Percentiles rank a stretch among this genome's conserved stretches.
Evolutionary conservation across 2,113 vertebrate species (phyloP).

Genomic region (Pachyramphus minor): DNA sequence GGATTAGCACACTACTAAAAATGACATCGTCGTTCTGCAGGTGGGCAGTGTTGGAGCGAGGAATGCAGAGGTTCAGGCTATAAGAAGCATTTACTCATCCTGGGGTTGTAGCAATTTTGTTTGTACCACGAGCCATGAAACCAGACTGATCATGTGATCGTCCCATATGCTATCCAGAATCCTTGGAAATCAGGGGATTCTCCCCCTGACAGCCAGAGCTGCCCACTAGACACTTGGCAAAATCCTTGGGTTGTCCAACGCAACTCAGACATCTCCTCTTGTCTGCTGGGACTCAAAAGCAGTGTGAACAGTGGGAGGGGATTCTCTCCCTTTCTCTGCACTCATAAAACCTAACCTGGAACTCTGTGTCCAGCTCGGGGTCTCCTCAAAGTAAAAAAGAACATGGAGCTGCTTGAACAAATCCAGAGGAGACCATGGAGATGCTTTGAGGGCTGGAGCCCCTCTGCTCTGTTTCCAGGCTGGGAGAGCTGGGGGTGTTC

Average conservation of each 20-base stretch:
- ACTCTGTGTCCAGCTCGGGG: neutral
- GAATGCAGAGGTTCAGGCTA: neutral
- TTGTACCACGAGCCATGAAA: neutral
- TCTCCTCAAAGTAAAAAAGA: accelerated
- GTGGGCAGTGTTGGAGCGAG: neutral
- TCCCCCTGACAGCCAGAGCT: neutral
- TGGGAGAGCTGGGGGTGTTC: neutral
- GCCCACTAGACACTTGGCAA: neutral
- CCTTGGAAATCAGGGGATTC: neutral
- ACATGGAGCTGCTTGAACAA: neutral
- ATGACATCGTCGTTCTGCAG: neutral
- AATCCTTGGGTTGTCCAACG: neutral
- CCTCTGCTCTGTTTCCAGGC: neutral
- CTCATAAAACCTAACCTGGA: neutral
- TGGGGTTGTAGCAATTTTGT: neutral
- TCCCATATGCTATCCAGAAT: neutral
- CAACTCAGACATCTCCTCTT: neutral
- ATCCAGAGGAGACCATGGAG: neutral
- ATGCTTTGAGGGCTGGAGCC: neutral
- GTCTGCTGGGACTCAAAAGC: neutral
- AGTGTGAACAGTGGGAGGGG: neutral
- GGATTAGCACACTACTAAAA: neutral
- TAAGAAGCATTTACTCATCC: neutral
- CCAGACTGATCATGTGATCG: neutral
- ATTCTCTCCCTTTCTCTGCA: neutral